Percentiles rank a stretch among this genome's conserved stretches.
phyloP scores from a whole-genome alignment of 2,113 vertebrate species.

The Melanotaenia duboulayi region DNA sequence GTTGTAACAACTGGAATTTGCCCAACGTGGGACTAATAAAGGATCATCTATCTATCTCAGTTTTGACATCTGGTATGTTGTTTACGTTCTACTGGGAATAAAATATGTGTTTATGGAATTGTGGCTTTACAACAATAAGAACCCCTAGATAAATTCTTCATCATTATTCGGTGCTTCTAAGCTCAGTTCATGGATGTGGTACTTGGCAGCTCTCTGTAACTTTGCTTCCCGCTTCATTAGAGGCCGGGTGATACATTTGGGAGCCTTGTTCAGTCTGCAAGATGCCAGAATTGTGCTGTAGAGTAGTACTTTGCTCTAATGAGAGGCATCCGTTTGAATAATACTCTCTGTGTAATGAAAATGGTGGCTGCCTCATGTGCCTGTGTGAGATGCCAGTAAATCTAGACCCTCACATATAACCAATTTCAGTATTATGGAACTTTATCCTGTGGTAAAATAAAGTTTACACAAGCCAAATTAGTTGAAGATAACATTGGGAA shows the following conservation, averaged over 20 bases:
- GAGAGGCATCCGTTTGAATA: conserved; percentile 4
- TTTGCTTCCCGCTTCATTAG: conserved; percentile 64
- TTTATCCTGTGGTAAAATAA: conserved; percentile 42
- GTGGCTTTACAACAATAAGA: too few relatives aligned
- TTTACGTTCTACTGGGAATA: too few relatives aligned
- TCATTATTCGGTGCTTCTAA: too few relatives aligned
- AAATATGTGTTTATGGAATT: too few relatives aligned
- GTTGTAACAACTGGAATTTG: too few relatives aligned
- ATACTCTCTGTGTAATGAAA: background rate
- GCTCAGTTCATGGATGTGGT: too few relatives aligned
- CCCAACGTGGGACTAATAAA: too few relatives aligned
- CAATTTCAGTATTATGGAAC: too few relatives aligned
- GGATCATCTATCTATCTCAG: too few relatives aligned
- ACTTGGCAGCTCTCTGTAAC: conserved; percentile 45
- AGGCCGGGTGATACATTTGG: conserved; percentile 53
- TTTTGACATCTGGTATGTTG: too few relatives aligned
- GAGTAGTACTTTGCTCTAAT: background rate
- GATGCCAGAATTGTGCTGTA: conserved; percentile 10
- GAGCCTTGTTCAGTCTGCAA: conserved; percentile 19
- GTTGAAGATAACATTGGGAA: conserved; percentile 4
- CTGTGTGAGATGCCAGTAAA: background rate
- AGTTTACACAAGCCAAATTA: conserved; percentile 3
- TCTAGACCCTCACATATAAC: background rate
- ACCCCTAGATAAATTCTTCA: too few relatives aligned
- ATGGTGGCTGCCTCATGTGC: background rate